A percentile compares a stretch with the other conserved stretches of the same genome.
Conservation (phyloP, 37 sponge, comb jelly and placozoan species). For the Halichondria panicea region DNA sequence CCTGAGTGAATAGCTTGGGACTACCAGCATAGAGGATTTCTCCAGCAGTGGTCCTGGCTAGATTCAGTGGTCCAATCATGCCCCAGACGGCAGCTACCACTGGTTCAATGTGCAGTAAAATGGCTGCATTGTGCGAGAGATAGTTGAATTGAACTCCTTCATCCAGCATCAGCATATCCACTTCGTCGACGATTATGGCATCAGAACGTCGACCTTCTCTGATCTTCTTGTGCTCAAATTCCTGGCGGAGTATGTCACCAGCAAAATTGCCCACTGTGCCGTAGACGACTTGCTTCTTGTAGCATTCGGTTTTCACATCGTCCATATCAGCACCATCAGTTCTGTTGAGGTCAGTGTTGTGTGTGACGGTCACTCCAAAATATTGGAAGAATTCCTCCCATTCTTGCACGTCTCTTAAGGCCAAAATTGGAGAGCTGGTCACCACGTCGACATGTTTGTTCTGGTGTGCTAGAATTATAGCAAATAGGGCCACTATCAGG, state of each 20-base stretch:
- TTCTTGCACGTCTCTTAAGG: conserved; percentile 7
- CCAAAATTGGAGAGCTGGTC: conserved; percentile 31
- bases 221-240: conserved; percentile 7
- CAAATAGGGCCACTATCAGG: conserved; percentile 36
- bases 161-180: conserved; percentile 35
- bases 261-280: conserved; percentile 12
- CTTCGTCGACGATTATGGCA: conserved; percentile 15
- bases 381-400: conserved; percentile 2
- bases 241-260: conserved; percentile 26
- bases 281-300: conserved; percentile 10
- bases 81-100: conserved; percentile 13
- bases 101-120: conserved; percentile 23
- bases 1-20: background rate
- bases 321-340: background rate
- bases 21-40: conserved; percentile 9
- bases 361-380: background rate
- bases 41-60: background rate
- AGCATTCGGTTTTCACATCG: background rate
- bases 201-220: background rate
- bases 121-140: conserved; percentile 16
- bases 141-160: conserved; percentile 40
- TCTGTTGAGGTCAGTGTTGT: conserved; percentile 7
- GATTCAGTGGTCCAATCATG: background rate
- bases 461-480: conserved; percentile 5
- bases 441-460: conserved; percentile 22